Conservation (phyloP, 2,113 vertebrate species). For the Lasiurus cinereus region DNA sequence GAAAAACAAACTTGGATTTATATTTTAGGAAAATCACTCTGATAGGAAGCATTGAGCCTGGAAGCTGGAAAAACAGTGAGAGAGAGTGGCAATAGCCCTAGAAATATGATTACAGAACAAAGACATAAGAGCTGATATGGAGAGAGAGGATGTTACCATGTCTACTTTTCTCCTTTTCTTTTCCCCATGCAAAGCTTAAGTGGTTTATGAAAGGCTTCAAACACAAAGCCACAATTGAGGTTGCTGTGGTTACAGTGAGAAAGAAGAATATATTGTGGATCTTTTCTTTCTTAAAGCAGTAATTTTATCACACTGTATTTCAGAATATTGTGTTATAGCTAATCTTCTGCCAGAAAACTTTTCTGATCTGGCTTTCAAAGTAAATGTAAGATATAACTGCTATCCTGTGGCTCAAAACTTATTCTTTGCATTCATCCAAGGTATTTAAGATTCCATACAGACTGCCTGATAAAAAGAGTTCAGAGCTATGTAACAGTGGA, state of each 20-base stretch:
- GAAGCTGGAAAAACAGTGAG: background rate
- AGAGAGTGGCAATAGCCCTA: background rate
- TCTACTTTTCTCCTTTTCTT: background rate
- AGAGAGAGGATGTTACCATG: background rate
- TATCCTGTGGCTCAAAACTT: background rate
- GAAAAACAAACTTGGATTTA: background rate
- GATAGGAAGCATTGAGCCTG: background rate
- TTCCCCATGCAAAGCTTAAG: background rate
- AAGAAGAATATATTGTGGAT: slow-evolving; percentile 15
- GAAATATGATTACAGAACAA: background rate
- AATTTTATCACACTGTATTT: slow-evolving; percentile 41
- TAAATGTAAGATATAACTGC: slow-evolving; percentile 1
- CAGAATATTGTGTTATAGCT: slow-evolving; percentile 22
- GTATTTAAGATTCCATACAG: slow-evolving; percentile 23
- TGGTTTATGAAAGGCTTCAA: slow-evolving; percentile 8
- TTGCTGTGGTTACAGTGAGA: slow-evolving; percentile 55
- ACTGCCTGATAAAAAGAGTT: background rate
- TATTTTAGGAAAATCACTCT: background rate
- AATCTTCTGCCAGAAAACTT: background rate
- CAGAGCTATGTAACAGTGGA: background rate
- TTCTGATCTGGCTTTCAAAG: slow-evolving; percentile 43
- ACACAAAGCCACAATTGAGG: background rate
- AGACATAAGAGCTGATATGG: background rate
- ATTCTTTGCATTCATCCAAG: background rate
- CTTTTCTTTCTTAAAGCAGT: slow-evolving; percentile 55